phyloP scores from a whole-genome alignment of 1,140 invertebrate species.

The Venturia canescens region DNA sequence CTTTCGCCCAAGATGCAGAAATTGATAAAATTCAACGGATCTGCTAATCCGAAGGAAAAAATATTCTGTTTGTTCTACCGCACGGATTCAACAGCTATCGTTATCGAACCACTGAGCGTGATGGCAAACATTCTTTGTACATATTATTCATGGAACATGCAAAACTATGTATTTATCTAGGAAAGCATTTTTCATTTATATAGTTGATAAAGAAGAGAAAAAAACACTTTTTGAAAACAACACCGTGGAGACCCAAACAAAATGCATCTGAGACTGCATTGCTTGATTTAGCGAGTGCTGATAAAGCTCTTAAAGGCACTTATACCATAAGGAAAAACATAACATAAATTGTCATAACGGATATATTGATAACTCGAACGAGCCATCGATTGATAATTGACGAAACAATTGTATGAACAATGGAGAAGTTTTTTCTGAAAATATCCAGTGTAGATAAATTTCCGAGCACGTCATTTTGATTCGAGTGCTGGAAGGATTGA shows the following conservation, averaged over 20 bases:
- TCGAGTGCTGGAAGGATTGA: too few species aligned
- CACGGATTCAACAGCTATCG: slow-evolving; percentile 9
- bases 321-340: too few species aligned
- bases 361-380: too few species aligned
- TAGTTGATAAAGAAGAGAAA: neutral
- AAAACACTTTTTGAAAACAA: neutral
- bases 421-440: too few species aligned
- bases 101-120: slow-evolving; percentile 6
- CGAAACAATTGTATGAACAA: too few species aligned
- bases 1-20: neutral
- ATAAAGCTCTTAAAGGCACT: neutral
- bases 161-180: neutral
- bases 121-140: slow-evolving; percentile 11
- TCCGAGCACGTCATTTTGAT: too few species aligned
- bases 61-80: neutral
- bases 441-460: too few species aligned
- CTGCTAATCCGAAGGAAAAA: too few species aligned
- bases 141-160: slow-evolving; percentile 4
- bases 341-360: too few species aligned
- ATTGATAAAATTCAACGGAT: too few species aligned
- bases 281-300: slow-evolving; percentile 1
- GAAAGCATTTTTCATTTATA: slow-evolving; percentile 3
- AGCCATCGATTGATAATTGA: too few species aligned
- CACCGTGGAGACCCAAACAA: neutral
- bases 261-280: slow-evolving; percentile 1